Conservation (phyloP, 2,797 vertebrate species). For the Urosaurus nigricauda region DNA sequence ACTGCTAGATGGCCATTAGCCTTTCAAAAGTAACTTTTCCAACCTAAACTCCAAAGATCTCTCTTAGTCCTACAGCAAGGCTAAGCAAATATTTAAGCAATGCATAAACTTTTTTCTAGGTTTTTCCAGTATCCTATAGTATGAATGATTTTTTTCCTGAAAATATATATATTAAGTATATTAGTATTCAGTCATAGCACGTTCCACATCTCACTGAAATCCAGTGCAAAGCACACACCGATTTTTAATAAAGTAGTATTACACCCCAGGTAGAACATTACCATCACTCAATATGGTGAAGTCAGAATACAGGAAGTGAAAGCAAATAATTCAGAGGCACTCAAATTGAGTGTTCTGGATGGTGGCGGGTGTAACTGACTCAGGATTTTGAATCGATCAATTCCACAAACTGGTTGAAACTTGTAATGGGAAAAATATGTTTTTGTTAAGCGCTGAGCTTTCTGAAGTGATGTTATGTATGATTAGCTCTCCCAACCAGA, state of each 20-base stretch:
- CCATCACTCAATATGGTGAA: conserved; percentile 22
- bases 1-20: too few relatives aligned
- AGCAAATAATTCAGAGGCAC: conserved; percentile 22
- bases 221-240: neutral
- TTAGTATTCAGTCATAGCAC: neutral
- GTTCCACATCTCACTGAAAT: conserved; percentile 5
- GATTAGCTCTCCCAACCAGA: conserved; percentile 15
- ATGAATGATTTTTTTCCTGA: neutral
- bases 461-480: conserved; percentile 6
- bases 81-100: neutral
- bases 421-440: conserved; percentile 24
- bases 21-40: too few relatives aligned
- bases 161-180: neutral
- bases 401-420: conserved; percentile 17
- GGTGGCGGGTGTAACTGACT: neutral
- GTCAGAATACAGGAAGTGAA: conserved; percentile 26
- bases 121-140: neutral
- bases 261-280: conserved; percentile 10
- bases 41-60: too few relatives aligned
- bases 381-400: conserved; percentile 28
- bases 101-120: neutral
- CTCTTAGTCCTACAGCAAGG: neutral
- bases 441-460: conserved; percentile 22
- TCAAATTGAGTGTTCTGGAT: conserved; percentile 17
- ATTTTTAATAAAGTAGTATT: conserved; percentile 21